Evolutionary conservation across 2,888 invertebrate species (phyloP), one percentile per base, ranked within the genome.

Genomic region (Odontocolon sp.): DNA sequence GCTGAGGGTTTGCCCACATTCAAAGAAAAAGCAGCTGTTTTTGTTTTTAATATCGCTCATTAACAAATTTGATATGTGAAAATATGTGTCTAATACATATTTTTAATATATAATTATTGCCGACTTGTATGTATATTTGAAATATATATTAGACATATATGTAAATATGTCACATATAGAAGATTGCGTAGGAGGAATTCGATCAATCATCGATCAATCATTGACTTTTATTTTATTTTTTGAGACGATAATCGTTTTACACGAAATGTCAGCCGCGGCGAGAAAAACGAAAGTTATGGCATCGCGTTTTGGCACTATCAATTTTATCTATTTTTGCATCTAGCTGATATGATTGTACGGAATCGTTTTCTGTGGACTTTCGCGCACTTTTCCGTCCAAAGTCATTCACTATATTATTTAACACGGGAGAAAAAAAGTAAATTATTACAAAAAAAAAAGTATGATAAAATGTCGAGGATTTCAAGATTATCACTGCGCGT

Each of bases 241-340:
- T 47, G 23, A 47, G 33, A 54, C 33, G 54, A 28, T 11, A 16
- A 21, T 31, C 45, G 23, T 47, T 47, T 5, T 23, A 23, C 47
- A 47, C 3, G 5, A 23, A 11, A 28, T n/a, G n/a, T n/a, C n/a
- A n/a, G n/a, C n/a, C 9, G 54, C 9, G 11, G 26, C 31, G 11
- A 21, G 31, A 33, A 33, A 31, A 54, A 54, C 54, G 54, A 33
- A 54, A 16, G 54, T 54, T 16, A 54, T 61, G 70, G 68, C 77
- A 67, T 78, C 67, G 47, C 61, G n/a, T n/a, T 82, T 82, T 81
- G 82, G 82, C 81, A 82, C 79, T 82, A 75, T 80, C 70, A 70
- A 70, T 66, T 73, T 67, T 68, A 36, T 78, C 63, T 75, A 73
- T 38, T 40, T 72, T 57, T 61, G 47, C 67, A 50, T 68, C 42